These are phyloP conservation scores for Kryptopterus vitreolus DNA, from an alignment of 2,797 vertebrate species.

Conservation along the genomic window DNA sequence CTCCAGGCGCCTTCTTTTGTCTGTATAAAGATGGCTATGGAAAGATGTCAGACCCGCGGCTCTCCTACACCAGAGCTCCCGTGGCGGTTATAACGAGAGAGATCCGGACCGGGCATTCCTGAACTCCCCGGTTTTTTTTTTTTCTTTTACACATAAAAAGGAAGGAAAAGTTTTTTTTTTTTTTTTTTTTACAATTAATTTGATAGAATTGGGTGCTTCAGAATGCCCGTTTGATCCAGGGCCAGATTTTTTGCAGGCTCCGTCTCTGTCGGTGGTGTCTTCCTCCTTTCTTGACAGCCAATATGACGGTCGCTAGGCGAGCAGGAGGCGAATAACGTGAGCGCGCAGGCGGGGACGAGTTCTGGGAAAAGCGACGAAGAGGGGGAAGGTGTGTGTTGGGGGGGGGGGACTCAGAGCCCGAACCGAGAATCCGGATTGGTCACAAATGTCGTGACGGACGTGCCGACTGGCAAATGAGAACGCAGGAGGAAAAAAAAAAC, in stretches of 20 bases:
- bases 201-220: slow-evolving; percentile 44
- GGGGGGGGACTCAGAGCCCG: slow-evolving; percentile 61
- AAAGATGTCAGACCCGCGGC: slow-evolving; percentile 70
- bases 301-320: slow-evolving; percentile 70
- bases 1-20: slow-evolving; percentile 79
- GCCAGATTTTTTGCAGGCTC: slow-evolving; percentile 61
- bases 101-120: slow-evolving; percentile 67
- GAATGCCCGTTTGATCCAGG: slow-evolving; percentile 48
- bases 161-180: slow-evolving; percentile 26
- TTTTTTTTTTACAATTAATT: slow-evolving; percentile 26
- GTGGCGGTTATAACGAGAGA: slow-evolving; percentile 63
- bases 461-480: slow-evolving; percentile 63
- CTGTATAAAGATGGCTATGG: slow-evolving; percentile 78
- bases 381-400: no score
- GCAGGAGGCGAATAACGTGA: slow-evolving; percentile 61
- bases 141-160: slow-evolving; percentile 28
- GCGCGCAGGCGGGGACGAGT: slow-evolving; percentile 54
- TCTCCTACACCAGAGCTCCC: slow-evolving; percentile 70
- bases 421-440: slow-evolving; percentile 57
- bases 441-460: slow-evolving; percentile 61
- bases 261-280: slow-evolving; percentile 54
- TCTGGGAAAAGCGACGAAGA: slow-evolving; percentile 60
- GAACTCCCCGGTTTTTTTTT: slow-evolving; percentile 43
- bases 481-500: not conserved
- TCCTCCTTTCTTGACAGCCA: slow-evolving; percentile 70